Conservation (phyloP, 2,797 vertebrate species). For the Takifugu ocellatus region DNA sequence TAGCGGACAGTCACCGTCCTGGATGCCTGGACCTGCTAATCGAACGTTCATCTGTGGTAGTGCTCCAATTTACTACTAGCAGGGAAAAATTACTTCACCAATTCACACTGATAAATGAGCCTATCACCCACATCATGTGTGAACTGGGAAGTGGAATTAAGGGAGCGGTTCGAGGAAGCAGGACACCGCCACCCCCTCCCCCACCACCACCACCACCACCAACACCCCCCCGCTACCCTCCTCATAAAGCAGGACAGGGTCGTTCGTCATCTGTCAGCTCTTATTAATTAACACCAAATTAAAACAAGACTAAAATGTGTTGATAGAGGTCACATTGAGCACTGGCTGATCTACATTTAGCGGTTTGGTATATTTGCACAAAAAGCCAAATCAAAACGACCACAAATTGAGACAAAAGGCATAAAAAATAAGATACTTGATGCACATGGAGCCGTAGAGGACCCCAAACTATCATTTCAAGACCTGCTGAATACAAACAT, state of each 20-base stretch:
- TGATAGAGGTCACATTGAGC: constrained; percentile 26
- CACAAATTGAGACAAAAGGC: no score
- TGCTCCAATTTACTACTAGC: constrained; percentile 51
- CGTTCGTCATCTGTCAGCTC: constrained; percentile 7
- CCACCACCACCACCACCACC: constrained; percentile 15
- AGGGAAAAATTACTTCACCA: constrained; percentile 39
- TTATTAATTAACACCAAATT: constrained; percentile 18
- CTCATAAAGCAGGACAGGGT: background rate
- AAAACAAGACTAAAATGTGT: constrained; percentile 26
- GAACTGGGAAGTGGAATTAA: constrained; percentile 50
- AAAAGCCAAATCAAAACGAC: no score
- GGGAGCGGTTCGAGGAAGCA: constrained; percentile 34
- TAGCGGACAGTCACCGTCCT: constrained; percentile 22
- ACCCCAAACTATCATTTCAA: no score
- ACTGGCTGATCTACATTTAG: background rate
- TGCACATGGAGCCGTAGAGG: no score
- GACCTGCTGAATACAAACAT: no score
- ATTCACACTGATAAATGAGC: constrained; percentile 54
- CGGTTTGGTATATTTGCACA: no score
- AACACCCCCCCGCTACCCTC: constrained; percentile 10
- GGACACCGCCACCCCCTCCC: constrained; percentile 3
- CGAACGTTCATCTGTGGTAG: constrained; percentile 53
- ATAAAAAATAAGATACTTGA: no score
- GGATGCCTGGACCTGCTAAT: constrained; percentile 52
- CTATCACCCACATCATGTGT: constrained; percentile 50